These are phyloP conservation scores for Enteromius paludinosus DNA, from an alignment of 2,797 vertebrate species.

Conservation along the genomic window DNA sequence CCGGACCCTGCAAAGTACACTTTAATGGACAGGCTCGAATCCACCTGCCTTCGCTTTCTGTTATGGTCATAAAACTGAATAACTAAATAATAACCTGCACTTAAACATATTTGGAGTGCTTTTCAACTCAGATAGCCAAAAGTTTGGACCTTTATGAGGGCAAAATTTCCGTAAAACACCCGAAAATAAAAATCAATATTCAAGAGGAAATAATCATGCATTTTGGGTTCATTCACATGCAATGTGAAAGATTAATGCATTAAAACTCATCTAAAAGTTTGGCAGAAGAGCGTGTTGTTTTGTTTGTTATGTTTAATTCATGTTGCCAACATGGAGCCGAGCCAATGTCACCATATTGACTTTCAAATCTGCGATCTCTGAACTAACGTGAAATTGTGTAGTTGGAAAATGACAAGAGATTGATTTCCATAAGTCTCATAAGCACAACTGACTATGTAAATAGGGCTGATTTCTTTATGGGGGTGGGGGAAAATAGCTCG, in stretches of 20 bases:
- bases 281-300: slow-evolving; percentile 19
- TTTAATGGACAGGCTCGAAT: slow-evolving; percentile 30
- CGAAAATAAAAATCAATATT: slow-evolving; percentile 68
- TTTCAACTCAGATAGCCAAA: slow-evolving; percentile 68
- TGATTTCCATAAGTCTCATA: slow-evolving; percentile 70
- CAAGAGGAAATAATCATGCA: slow-evolving; percentile 69
- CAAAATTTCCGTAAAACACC: slow-evolving; percentile 65
- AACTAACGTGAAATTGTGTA: slow-evolving; percentile 56
- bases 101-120: slow-evolving; percentile 70
- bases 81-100: slow-evolving; percentile 58
- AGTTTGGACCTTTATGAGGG: slow-evolving; percentile 61
- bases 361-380: slow-evolving; percentile 54
- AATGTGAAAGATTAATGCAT: slow-evolving; percentile 52
- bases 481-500: slow-evolving; percentile 71
- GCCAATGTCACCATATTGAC: slow-evolving; percentile 53
- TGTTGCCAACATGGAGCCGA: slow-evolving; percentile 37
- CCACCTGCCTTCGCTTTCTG: slow-evolving; percentile 11
- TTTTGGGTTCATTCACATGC: slow-evolving; percentile 70
- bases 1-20: slow-evolving; percentile 29
- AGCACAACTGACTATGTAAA: slow-evolving; percentile 77
- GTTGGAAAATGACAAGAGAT: slow-evolving; percentile 64
- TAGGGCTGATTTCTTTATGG: slow-evolving; percentile 70
- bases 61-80: slow-evolving; percentile 40
- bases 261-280: slow-evolving; percentile 55
- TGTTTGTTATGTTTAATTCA: slow-evolving; percentile 48